Evolutionary conservation across 92 coral and sea anemone genomes (phyloP).

Genomic region (Nematostella vectensis): DNA sequence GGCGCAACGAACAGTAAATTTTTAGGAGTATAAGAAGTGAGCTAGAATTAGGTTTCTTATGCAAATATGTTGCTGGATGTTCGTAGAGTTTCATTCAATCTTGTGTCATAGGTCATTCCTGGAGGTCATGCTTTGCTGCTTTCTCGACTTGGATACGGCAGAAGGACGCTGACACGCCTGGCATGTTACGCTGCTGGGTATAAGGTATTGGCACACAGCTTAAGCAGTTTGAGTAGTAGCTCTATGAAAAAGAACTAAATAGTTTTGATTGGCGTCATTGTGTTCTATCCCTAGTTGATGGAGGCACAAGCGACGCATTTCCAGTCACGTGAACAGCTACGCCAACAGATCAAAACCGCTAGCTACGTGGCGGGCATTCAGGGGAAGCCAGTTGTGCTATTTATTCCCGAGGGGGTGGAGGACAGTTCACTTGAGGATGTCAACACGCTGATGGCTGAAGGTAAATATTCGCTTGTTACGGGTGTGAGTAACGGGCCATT

Average conservation of each 20-base stretch:
- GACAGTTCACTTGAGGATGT: slow-evolving; percentile 70
- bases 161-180: slow-evolving; percentile 69
- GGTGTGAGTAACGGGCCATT: neutral
- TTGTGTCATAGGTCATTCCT: slow-evolving; percentile 56
- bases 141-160: slow-evolving; percentile 80
- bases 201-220: slow-evolving; percentile 32
- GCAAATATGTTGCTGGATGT: too few species aligned
- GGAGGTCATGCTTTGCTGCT: slow-evolving; percentile 84
- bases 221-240: neutral
- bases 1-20: too few species aligned
- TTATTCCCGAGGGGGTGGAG: slow-evolving; percentile 66
- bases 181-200: slow-evolving; percentile 77
- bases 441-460: slow-evolving; percentile 85
- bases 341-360: slow-evolving; percentile 88
- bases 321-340: slow-evolving; percentile 58
- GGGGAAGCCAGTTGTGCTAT: slow-evolving; percentile 80
- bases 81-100: too few species aligned
- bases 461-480: slow-evolving; percentile 29
- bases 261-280: neutral
- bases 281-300: slow-evolving; percentile 23
- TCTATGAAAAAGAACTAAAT: neutral
- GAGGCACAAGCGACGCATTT: slow-evolving; percentile 51
- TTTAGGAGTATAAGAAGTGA: too few species aligned
- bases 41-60: too few species aligned
- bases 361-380: slow-evolving; percentile 79